Conservation (phyloP, 2,888 invertebrate species). For the Acronicta leporina region DNA sequence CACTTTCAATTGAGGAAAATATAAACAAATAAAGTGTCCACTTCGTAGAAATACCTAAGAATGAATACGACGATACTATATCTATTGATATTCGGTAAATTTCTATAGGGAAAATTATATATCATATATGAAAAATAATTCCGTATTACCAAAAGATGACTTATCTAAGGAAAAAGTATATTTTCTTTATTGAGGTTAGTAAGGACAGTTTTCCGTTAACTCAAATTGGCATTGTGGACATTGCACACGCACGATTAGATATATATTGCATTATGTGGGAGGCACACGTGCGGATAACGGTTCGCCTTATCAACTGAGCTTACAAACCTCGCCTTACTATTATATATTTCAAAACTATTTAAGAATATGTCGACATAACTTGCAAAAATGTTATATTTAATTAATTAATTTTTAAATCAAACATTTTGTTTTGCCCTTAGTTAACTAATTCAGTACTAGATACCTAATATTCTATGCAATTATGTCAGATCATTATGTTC, state of each 20-base stretch:
- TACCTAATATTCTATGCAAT: neutral
- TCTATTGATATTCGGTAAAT: constrained; percentile 12
- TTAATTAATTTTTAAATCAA: neutral
- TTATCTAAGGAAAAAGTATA: neutral
- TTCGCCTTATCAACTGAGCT: constrained; percentile 69
- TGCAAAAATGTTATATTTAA: constrained; percentile 16
- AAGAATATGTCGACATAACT: constrained; percentile 32
- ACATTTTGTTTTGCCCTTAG: too few relatives aligned
- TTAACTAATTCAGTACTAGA: too few relatives aligned
- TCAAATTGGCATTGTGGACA: constrained; percentile 45
- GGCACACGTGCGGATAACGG: constrained; percentile 81
- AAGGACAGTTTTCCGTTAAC: constrained; percentile 29
- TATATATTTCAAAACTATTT: constrained; percentile 56
- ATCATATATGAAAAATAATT: neutral
- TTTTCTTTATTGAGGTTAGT: constrained; percentile 26
- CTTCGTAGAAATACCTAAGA: constrained; percentile 42
- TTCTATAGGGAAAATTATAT: constrained; percentile 37
- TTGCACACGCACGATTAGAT: constrained; percentile 63
- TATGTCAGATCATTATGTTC: constrained; percentile 13
- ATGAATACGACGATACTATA: constrained; percentile 30
- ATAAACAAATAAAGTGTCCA: constrained; percentile 37
- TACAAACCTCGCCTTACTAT: constrained; percentile 53
- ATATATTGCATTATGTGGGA: constrained; percentile 67
- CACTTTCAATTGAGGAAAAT: constrained; percentile 49
- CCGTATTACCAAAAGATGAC: neutral